Conservation (phyloP, 2,797 vertebrate species). For the Leptodactylus fallax region DNA sequence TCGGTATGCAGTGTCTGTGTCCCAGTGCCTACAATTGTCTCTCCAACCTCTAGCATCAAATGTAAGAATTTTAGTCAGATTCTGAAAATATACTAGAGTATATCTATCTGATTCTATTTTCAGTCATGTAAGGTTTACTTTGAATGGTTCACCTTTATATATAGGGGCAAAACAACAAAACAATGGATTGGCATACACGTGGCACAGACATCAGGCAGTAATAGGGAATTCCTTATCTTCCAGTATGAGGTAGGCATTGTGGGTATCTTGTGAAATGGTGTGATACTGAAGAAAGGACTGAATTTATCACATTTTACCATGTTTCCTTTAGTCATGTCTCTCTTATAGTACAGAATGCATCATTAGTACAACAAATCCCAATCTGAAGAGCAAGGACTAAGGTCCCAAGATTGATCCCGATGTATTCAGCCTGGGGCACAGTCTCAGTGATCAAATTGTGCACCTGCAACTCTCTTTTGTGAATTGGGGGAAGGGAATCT, state of each 20-base stretch:
- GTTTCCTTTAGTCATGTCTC: neutral
- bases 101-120: no score
- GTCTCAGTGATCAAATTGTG: conserved; percentile 27
- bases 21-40: no score
- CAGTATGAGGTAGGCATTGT: neutral
- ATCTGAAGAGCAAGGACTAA: neutral
- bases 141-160: neutral
- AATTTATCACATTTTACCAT: neutral
- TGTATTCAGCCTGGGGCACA: conserved; percentile 37
- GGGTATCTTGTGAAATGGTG: neutral
- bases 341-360: neutral
- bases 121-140: neutral
- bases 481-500: conserved; percentile 5
- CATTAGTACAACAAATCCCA: conserved; percentile 24
- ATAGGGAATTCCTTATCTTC: neutral
- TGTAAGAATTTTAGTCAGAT: no score
- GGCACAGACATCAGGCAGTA: neutral
- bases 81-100: no score
- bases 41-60: no score
- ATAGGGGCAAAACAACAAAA: neutral
- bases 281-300: neutral
- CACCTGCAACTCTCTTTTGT: conserved; percentile 46
- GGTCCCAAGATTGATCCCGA: conserved; percentile 46
- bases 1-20: no score
- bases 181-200: neutral